These are phyloP conservation scores for Dicrostonyx torquatus DNA, from an alignment of 2,797 vertebrate species.

Conservation along the genomic window DNA sequence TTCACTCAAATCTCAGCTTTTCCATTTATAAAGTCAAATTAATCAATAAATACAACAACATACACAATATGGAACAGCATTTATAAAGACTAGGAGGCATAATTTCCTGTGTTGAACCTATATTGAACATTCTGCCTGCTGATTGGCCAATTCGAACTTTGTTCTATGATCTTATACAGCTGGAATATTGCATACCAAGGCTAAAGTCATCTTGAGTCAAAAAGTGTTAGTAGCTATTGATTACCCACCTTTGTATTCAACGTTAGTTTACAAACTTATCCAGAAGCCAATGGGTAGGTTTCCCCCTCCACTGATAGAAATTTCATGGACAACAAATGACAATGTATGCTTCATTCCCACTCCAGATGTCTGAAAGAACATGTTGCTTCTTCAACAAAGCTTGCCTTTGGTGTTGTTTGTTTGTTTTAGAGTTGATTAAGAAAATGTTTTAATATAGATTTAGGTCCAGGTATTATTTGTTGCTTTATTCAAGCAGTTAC, in stretches of 20 bases:
- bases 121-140: not conserved
- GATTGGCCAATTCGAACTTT: not conserved
- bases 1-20: not conserved
- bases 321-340: not conserved
- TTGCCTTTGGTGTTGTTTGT: not conserved
- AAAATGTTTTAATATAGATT: not conserved
- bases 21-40: not conserved
- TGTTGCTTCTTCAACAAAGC: not conserved
- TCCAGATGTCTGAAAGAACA: not conserved
- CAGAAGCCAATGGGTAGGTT: not conserved
- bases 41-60: not conserved
- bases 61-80: not conserved
- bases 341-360: not conserved
- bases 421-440: not conserved
- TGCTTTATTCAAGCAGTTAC: not conserved
- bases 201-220: not conserved
- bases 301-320: not conserved
- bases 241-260: not conserved
- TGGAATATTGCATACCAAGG: not conserved
- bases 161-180: not conserved
- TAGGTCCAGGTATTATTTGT: not conserved
- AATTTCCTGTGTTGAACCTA: not conserved
- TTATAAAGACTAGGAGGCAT: not conserved
- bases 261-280: not conserved
- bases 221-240: not conserved